Conservation (phyloP, 2,797 vertebrate genomes). For the Coregonus ussuriensis region DNA sequence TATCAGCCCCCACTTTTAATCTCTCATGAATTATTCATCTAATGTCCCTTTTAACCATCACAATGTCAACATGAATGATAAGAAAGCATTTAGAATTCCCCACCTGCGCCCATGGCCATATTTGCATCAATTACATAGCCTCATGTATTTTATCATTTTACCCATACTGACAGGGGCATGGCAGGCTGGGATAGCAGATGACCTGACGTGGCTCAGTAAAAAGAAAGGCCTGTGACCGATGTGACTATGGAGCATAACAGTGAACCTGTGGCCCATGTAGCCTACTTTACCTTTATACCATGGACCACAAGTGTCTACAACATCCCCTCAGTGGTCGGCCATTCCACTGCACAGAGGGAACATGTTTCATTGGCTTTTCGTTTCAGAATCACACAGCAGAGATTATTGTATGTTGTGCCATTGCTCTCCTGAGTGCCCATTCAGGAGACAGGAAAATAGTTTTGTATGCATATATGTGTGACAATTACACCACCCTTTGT, state of each 20-base stretch:
- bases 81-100: slow-evolving; percentile 37
- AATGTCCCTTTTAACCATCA: slow-evolving; percentile 30
- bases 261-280: slow-evolving; percentile 12
- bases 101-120: slow-evolving; percentile 35
- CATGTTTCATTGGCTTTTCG: slow-evolving; percentile 52
- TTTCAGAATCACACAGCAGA: slow-evolving; percentile 55
- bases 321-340: slow-evolving; percentile 21
- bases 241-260: neutral
- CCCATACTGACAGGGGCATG: slow-evolving; percentile 13
- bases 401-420: slow-evolving; percentile 52
- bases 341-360: slow-evolving; percentile 48
- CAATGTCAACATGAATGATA: slow-evolving; percentile 46
- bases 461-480: slow-evolving; percentile 65
- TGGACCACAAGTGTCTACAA: slow-evolving; percentile 26
- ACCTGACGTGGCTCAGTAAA: slow-evolving; percentile 12
- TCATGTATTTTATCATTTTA: slow-evolving; percentile 25
- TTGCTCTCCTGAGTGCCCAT: slow-evolving; percentile 65
- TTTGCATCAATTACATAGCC: slow-evolving; percentile 34
- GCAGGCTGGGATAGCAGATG: slow-evolving; percentile 2
- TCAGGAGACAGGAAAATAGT: slow-evolving; percentile 51
- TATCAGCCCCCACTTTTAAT: slow-evolving; percentile 42
- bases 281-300: neutral
- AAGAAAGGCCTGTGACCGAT: slow-evolving; percentile 10
- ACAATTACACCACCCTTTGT: slow-evolving; percentile 71
- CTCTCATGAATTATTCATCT: slow-evolving; percentile 55